Base-by-base conservation (phyloP, 1,140 invertebrate species). In the Rhyacophila brunnea region DNA sequence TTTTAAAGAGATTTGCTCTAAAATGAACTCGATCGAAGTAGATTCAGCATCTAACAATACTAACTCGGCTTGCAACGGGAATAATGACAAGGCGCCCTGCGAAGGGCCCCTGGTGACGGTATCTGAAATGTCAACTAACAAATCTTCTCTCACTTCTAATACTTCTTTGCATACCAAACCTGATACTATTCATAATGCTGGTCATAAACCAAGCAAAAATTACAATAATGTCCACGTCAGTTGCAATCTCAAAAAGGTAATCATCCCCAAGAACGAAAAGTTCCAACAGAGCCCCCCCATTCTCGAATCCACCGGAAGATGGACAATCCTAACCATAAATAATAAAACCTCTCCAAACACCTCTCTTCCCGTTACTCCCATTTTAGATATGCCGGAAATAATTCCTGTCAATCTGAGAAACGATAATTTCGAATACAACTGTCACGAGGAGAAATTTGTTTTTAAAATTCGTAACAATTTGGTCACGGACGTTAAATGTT, bases 71-170 rank as follows among this genome's bases (percentile, higher is more conserved):
- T 42, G 46, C 38, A 58, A 59, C 9, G 44, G 44, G 14, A 43
- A 19, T 43, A 53, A 48, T 36, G 38, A 15, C 46, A 17, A 42
- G 23, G 15, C 60, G 49, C 45, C 58, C 53, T 64, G 58, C 53
- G 48, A 62, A 58, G 77, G 75, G 74, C 73, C 77, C 66, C 74
- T 75, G 76, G 76, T 80, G 78, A 78, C 73, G 74, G 77, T 80
- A 65, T 80, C 77, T 75, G 76, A 80, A 72, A 78, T 80, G 66
- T 75, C 55, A 35, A 62, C 59, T 62, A 65, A 58, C 48, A 57
- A 57, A 50, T 46, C 63, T 61, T 42, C 50, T n/a, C 43, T 76
- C 62, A 76, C 77, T 68, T 71, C 71, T 66, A 79, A 28, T 28
- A 73, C 75, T 71, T 79, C 75, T 57, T 18, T 44, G 18, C 42